phyloP scores from a whole-genome alignment of 2,797 vertebrate species.

The Pseudochirops cupreus region DNA sequence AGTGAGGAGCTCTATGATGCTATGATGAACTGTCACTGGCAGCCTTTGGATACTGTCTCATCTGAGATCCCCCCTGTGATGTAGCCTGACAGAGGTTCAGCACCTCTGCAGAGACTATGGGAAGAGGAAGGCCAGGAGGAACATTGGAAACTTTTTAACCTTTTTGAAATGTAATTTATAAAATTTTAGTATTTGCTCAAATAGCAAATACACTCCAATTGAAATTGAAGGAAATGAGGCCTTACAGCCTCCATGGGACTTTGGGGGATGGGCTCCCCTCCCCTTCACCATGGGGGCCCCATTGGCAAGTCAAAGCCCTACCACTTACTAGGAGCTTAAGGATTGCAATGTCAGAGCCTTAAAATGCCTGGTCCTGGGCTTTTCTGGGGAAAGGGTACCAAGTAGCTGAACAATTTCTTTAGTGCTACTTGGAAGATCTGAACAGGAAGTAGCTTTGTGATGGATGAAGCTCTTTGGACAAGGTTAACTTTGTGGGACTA shows the following conservation, averaged over 20 bases:
- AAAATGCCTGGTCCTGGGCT: background rate
- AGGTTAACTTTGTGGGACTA: too few species aligned
- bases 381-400: background rate
- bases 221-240: too few species aligned
- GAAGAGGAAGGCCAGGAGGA: background rate
- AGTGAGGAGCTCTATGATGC: conserved; percentile 96
- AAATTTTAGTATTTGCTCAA: conserved; percentile 49
- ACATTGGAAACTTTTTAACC: conserved; percentile 43
- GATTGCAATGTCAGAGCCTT: too few species aligned
- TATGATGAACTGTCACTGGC: conserved; percentile 93
- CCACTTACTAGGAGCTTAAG: too few species aligned
- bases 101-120: background rate
- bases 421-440: too few species aligned
- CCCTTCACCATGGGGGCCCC: background rate
- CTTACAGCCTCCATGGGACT: background rate
- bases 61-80: conserved; percentile 87
- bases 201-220: background rate
- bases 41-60: conserved; percentile 89
- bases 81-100: conserved; percentile 64
- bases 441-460: too few species aligned
- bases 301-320: background rate
- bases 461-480: too few species aligned
- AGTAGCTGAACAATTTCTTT: too few species aligned
- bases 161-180: conserved; percentile 59
- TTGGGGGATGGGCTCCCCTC: too few species aligned